phyloP scores from a whole-genome alignment of 2,797 vertebrate genomes.

The Gymnodraco acuticeps region DNA sequence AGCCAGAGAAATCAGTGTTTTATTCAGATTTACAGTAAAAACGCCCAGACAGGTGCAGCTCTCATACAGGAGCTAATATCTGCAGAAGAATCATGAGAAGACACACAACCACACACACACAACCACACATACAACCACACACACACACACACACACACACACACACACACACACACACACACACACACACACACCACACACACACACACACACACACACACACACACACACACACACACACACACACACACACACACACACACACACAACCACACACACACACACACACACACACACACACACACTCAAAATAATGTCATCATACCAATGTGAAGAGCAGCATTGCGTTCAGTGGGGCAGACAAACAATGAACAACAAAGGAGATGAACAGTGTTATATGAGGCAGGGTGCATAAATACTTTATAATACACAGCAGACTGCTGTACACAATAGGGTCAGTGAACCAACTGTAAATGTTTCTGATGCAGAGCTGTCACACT shows the following conservation, averaged over 20 bases:
- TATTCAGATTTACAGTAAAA: conserved; percentile 65
- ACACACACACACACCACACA: conserved; percentile 11
- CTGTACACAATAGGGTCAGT: conserved; percentile 13
- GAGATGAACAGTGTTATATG: not conserved
- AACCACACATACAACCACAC: conserved; percentile 1
- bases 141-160: not conserved
- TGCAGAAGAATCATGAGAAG: conserved; percentile 67
- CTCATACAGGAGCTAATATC: conserved; percentile 42
- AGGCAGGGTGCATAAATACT: conserved; percentile 35
- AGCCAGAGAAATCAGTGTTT: conserved; percentile 26
- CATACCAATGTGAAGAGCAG: conserved; percentile 7
- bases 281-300: conserved; percentile 16
- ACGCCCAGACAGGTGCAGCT: conserved; percentile 48
- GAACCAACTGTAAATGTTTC: not conserved
- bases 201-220: conserved; percentile 15
- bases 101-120: not conserved
- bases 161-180: conserved; percentile 18
- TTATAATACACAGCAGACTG: conserved; percentile 31
- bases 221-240: not conserved
- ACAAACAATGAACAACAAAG: not conserved
- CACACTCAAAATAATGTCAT: conserved; percentile 13
- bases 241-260: too few species aligned
- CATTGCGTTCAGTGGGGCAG: conserved; percentile 29
- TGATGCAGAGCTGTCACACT: conserved; percentile 9
- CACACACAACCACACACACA: conserved; percentile 15